phyloP scores from a whole-genome alignment of 2,888 invertebrate species.

The Drosophila colorata region DNA sequence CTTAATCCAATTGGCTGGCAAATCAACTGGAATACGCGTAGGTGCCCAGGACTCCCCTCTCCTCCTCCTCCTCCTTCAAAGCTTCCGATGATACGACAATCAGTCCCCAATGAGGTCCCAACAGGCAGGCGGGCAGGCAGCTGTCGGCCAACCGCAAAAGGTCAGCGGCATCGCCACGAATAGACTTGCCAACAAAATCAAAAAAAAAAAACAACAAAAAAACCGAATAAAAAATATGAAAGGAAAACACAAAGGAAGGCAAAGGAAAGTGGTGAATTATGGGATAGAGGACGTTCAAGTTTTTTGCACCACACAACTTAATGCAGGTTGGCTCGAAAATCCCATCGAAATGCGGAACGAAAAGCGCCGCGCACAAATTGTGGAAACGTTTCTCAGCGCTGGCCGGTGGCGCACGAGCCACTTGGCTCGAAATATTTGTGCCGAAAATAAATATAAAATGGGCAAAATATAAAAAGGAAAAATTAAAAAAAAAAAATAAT shows the following conservation, averaged over 20 bases:
- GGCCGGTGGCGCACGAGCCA: constrained; percentile 55
- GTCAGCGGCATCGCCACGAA: constrained; percentile 56
- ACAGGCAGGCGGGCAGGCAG: not conserved
- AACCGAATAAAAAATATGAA: constrained; percentile 6
- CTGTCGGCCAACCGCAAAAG: constrained; percentile 48
- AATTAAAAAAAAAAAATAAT: constrained; percentile 8
- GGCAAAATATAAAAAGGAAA: constrained; percentile 26
- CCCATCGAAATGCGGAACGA: constrained; percentile 56
- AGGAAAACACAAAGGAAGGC: constrained; percentile 25
- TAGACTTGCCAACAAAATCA: constrained; percentile 28
- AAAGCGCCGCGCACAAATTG: constrained; percentile 34
- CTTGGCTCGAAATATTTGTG: constrained; percentile 62
- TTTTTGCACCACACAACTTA: constrained; percentile 19
- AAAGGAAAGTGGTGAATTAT: constrained; percentile 31
- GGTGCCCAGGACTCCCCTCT: constrained; percentile 4
- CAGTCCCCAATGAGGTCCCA: not conserved
- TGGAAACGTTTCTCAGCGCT: constrained; percentile 25
- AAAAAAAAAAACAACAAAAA: constrained; percentile 1
- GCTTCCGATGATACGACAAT: constrained; percentile 12
- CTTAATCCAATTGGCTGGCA: constrained; percentile 33
- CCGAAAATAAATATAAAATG: constrained; percentile 72
- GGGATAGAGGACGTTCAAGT: constrained; percentile 61
- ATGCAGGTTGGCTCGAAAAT: constrained; percentile 47
- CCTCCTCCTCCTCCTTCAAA: not conserved
- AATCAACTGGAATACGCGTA: constrained; percentile 43